These are phyloP conservation scores for Notiomystis cincta DNA, from an alignment of 2,113 vertebrate species.

Conservation along the genomic window DNA sequence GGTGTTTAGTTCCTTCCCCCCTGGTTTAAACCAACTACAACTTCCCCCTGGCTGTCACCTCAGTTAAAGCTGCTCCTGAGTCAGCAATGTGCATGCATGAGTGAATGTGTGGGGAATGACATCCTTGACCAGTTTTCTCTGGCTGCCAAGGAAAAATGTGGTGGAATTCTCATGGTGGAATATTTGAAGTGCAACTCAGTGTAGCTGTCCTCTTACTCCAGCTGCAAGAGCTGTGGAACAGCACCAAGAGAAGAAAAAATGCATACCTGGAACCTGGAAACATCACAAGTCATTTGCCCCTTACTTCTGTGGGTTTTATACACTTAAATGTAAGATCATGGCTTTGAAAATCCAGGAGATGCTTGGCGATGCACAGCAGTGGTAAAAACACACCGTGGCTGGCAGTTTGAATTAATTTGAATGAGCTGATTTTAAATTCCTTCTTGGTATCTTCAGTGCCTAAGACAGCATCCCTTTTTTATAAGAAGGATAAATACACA, in stretches of 20 bases:
- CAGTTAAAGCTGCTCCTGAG: neutral
- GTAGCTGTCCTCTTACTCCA: neutral
- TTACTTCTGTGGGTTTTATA: neutral
- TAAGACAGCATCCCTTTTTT: neutral
- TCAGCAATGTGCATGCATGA: accelerated
- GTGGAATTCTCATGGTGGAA: neutral
- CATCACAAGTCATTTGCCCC: neutral
- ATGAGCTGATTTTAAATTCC: neutral
- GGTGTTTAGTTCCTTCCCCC: neutral
- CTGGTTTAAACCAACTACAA: neutral
- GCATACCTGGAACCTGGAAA: neutral
- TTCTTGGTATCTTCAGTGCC: neutral
- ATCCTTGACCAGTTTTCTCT: neutral
- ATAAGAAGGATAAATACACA: neutral
- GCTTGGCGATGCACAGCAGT: neutral
- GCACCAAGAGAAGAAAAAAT: neutral
- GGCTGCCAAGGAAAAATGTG: neutral
- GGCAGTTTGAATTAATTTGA: neutral
- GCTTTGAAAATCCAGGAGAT: neutral
- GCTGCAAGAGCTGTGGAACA: neutral
- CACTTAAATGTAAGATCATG: neutral
- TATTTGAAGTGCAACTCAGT: neutral
- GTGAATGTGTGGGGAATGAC: neutral
- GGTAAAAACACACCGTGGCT: neutral
- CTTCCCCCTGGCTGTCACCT: neutral